Base-by-base conservation (phyloP, 2,888 invertebrate species). In the Myathropa florea region DNA sequence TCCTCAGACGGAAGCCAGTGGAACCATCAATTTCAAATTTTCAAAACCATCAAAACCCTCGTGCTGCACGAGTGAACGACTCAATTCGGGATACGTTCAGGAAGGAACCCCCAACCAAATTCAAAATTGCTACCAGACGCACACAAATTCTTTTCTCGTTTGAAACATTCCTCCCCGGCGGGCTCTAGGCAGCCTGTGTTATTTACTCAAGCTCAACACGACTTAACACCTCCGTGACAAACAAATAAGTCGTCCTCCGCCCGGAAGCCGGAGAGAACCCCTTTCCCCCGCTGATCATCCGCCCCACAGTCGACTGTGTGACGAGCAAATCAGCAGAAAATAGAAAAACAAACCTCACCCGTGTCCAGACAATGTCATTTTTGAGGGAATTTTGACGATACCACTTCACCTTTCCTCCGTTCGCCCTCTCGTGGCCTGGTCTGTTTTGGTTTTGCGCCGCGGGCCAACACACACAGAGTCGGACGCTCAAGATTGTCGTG, bases 311-410 rank as follows among this genome's bases (percentile, higher is more conserved):
- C 3, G 18, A 7, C 46, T 7, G 18, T 67, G n/a, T 26, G 24
- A 60, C 24, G 12, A 46, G 46, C 46, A 46, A 61, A 64, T 65
- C 60, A 60, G 36, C 26, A 67, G 26, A 39, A 26, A 67, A 60
- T 23, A 59, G 39, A 73, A 10, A 30, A 57, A 61, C 55, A 75
- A 55, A 59, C 9, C 65, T n/a, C 72, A 46, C 59, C 55, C 60
- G 39, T 72, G 84, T 76, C 82, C 77, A 85, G 77, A 85, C 82
- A 84, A 84, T 81, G 67, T 72, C 61, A 67, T 67, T 73, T 85
- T 85, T 84, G 65, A 71, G 67, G 76, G 76, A 81, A 65, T 80
- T 67, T 76, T 71, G 60, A 57, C 23, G 60, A 57, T 70, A 59
- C 39, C 67, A 33, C 67, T 68, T 68, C 68, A 39, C 39, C 28